These are phyloP conservation scores for Lytechinus pictus DNA, from an alignment of 35 echinoderm and acorn worm genomes.

Conservation along the genomic window DNA sequence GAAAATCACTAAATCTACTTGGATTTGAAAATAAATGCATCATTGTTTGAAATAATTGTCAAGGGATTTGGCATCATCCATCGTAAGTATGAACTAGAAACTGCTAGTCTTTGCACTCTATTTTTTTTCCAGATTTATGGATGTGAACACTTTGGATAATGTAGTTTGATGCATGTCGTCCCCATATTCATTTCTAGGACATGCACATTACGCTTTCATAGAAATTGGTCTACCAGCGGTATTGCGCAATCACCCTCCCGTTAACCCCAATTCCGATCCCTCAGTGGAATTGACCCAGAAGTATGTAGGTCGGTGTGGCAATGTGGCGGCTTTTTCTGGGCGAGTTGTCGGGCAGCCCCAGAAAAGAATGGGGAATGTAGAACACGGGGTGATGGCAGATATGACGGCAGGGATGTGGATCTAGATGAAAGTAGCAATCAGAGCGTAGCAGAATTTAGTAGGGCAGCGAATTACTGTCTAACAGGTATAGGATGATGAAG, in stretches of 20 bases:
- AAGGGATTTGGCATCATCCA: not conserved
- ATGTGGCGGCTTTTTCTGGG: conserved; percentile 5
- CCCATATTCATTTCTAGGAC: not conserved
- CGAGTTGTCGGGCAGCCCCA: not conserved
- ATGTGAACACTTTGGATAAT: not conserved
- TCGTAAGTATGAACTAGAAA: not conserved
- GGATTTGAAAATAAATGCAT: not conserved
- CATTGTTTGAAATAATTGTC: not conserved
- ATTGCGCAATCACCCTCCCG: not conserved
- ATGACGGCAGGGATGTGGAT: not conserved
- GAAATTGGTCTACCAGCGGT: not conserved
- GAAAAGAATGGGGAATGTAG: not conserved
- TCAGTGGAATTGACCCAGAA: conserved; percentile 6
- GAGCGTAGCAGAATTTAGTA: conserved; percentile 47
- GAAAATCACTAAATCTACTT: not conserved
- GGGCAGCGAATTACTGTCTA: conserved; percentile 27
- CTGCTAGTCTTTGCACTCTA: not conserved
- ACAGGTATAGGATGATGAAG: conserved; percentile 39
- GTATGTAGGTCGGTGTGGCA: conserved; percentile 26
- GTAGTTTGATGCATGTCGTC: not conserved
- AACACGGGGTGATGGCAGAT: not conserved
- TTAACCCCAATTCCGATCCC: not conserved
- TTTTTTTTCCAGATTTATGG: not conserved
- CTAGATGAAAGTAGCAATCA: not conserved
- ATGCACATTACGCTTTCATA: not conserved